These are phyloP conservation scores for Habrosyne pyritoides DNA, from an alignment of 2,888 invertebrate species.

Conservation along the genomic window DNA sequence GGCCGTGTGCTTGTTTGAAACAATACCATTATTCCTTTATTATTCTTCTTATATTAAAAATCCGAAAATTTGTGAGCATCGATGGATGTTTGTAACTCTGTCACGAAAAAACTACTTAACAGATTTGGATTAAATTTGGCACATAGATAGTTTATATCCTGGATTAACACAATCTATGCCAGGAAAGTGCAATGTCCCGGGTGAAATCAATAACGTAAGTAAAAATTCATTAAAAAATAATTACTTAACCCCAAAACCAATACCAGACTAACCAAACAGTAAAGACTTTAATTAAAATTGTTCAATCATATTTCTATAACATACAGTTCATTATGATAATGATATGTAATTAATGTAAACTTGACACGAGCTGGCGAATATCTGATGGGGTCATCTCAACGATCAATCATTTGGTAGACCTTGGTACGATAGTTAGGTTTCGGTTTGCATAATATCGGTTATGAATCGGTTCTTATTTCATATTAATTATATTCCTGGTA, in stretches of 20 bases:
- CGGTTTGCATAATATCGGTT: constrained; percentile 34
- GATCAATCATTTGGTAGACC: constrained; percentile 64
- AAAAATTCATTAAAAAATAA: too few relatives aligned
- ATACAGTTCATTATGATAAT: constrained; percentile 21
- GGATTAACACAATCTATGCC: too few relatives aligned
- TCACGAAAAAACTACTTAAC: too few relatives aligned
- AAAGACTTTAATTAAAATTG: constrained; percentile 14
- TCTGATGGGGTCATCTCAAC: constrained; percentile 61
- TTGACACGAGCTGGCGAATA: constrained; percentile 63
- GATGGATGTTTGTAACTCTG: too few relatives aligned
- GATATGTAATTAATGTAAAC: constrained; percentile 63
- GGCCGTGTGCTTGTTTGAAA: too few relatives aligned
- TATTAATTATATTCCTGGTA: constrained; percentile 36
- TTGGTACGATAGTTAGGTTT: constrained; percentile 46
- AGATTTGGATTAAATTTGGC: too few relatives aligned
- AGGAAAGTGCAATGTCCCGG: too few relatives aligned
- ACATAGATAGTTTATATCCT: too few relatives aligned
- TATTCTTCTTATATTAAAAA: too few relatives aligned
- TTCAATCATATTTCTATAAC: constrained; percentile 15
- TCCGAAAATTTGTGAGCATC: too few relatives aligned
- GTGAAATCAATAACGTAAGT: too few relatives aligned
- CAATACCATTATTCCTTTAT: too few relatives aligned
- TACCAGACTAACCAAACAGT: background rate
- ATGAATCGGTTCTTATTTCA: constrained; percentile 30
- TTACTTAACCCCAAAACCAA: constrained; percentile 5